A percentile compares a stretch with the other conserved stretches of the same genome.
Evolutionary conservation across 1,140 invertebrate genomes (phyloP).

Genomic region (Pectinophora gossypiella): DNA sequence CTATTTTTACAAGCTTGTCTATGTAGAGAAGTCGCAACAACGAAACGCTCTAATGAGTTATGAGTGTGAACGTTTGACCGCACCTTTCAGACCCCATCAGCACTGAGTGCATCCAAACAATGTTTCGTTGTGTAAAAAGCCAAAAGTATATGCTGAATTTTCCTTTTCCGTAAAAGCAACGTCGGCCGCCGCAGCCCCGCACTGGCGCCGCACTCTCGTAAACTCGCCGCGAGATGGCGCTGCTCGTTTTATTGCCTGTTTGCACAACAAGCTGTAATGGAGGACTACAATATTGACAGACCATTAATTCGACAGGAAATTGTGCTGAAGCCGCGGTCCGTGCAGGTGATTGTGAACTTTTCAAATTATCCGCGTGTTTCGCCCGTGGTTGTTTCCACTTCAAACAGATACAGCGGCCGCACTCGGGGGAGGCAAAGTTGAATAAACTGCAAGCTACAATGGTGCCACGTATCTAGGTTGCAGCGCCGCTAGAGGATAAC

Average conservation of each 20-base stretch:
- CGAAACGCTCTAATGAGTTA: background rate
- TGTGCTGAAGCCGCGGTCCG: slow-evolving; percentile 62
- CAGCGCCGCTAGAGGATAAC: background rate
- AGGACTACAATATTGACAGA: slow-evolving; percentile 73
- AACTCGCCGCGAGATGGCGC: slow-evolving; percentile 56
- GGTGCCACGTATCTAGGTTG: slow-evolving; percentile 1
- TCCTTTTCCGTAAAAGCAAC: background rate
- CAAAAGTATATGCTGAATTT: slow-evolving; percentile 2
- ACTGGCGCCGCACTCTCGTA: slow-evolving; percentile 44
- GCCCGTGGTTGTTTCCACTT: slow-evolving; percentile 56
- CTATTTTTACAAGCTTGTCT: no score
- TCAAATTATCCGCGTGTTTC: slow-evolving; percentile 69
- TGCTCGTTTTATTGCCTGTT: slow-evolving; percentile 62
- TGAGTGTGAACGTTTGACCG: background rate
- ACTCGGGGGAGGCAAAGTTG: slow-evolving; percentile 29
- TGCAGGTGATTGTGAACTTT: slow-evolving; percentile 73
- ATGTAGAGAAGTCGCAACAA: background rate
- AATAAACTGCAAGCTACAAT: slow-evolving; percentile 27
- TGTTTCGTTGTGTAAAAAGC: slow-evolving; percentile 1
- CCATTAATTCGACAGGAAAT: slow-evolving; percentile 74
- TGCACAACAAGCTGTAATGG: slow-evolving; percentile 68
- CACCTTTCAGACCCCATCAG: slow-evolving; percentile 2
- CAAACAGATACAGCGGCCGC: slow-evolving; percentile 39
- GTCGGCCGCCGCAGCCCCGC: background rate
- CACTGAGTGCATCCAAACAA: slow-evolving; percentile 1